These are phyloP conservation scores for Sogatella furcifera DNA, from an alignment of 1,140 invertebrate species.

Conservation along the genomic window DNA sequence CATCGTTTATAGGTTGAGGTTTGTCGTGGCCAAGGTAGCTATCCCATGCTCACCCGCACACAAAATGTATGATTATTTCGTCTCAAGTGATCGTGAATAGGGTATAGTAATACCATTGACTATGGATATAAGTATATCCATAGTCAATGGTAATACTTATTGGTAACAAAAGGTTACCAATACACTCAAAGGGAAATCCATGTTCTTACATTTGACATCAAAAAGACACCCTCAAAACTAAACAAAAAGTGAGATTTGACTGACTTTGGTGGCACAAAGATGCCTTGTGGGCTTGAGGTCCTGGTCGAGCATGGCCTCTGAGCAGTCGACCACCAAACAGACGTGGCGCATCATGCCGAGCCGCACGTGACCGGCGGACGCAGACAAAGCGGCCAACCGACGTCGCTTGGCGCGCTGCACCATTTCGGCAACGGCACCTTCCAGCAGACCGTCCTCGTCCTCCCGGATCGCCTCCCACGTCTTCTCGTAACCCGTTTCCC, in stretches of 20 bases:
- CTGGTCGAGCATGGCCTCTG: slow-evolving; percentile 84
- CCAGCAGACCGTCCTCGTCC: slow-evolving; percentile 85
- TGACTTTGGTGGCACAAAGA: slow-evolving; percentile 75
- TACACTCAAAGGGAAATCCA: too few species aligned
- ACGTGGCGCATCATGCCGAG: slow-evolving; percentile 96
- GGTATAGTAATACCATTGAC: too few species aligned
- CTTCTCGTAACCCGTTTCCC: slow-evolving; percentile 96
- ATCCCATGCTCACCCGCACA: too few species aligned
- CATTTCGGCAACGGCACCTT: slow-evolving; percentile 80
- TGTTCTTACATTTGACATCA: too few species aligned
- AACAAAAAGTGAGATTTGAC: neutral
- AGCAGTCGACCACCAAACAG: slow-evolving; percentile 84
- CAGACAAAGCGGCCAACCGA: slow-evolving; percentile 54
- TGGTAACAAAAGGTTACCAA: too few species aligned
- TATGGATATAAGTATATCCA: too few species aligned
- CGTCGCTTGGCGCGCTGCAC: slow-evolving; percentile 79
- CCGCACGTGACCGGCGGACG: slow-evolving; percentile 61
- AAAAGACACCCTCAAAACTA: too few species aligned
- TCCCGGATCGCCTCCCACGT: slow-evolving; percentile 96
- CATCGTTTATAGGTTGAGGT: too few species aligned
- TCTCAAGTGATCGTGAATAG: too few species aligned
- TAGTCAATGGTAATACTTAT: too few species aligned
- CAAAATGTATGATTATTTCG: too few species aligned
- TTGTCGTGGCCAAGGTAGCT: too few species aligned
- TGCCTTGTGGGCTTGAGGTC: slow-evolving; percentile 93